Evolutionary conservation across 2,113 vertebrate genomes (phyloP), one percentile per base, ranked within the genome.

Genomic region (Sander lucioperca): DNA sequence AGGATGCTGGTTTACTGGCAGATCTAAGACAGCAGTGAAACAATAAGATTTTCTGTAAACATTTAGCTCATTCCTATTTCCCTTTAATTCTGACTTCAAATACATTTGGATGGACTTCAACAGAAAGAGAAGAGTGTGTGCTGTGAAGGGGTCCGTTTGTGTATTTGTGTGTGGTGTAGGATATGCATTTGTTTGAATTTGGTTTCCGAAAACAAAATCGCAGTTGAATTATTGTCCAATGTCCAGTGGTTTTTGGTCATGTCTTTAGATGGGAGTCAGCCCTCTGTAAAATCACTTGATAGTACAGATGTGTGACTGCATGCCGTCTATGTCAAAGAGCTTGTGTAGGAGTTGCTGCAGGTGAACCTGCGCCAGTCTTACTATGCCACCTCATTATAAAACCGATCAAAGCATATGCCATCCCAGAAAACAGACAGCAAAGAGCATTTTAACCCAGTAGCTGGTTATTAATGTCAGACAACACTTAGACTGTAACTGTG

Each of bases 371-470:
- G 72, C 63, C 58, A 50, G 84, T 74, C 70, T 39, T 73, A 79
- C 72, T 50, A 14, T 48, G 63, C 74, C 83, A 71, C 83, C 85
- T 73, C 80, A 39, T 51, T 80, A 84, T 2, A 61, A 64, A 68
- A 65, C 45, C 77, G 76, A 87, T 87, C 82, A 83, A 83, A 87
- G 77, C 65, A 4, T 4, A 65, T 58, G 57, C 33, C 62, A 65
- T 56, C 63, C 33, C 14, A 21, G 54, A 73, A 64, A 65, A 39
- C 47, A 79, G 64, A 67, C 68, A 63, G 72, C 67, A 74, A 25
- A 76, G 68, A 80, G 62, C 47, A 45, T 74, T 65, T 74, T 36
- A 74, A 88, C n/a, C 58, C 78, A 63, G 69, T 9, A 27, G 59
- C 61, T 65, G 79, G 57, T 70, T 74, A 78, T 65, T 67, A 58